A percentile compares a stretch with the other conserved stretches of the same genome.
These are phyloP conservation scores for Syngnathus acus DNA, from an alignment of 2,797 vertebrate genomes.

Conservation along the genomic window DNA sequence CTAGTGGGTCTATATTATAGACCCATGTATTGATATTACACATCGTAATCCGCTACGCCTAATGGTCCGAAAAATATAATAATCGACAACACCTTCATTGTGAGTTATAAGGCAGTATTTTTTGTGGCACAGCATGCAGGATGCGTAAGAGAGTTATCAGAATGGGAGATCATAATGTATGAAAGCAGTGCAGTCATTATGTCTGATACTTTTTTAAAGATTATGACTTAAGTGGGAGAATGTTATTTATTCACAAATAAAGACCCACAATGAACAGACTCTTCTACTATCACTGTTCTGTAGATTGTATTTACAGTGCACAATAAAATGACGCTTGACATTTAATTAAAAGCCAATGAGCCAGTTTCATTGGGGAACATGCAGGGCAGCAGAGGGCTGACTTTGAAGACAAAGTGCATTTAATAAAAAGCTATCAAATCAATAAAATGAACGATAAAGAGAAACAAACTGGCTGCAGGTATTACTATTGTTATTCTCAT, in stretches of 20 bases:
- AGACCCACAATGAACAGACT: background rate
- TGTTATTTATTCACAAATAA: background rate
- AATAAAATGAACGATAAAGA: background rate
- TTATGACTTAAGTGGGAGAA: background rate
- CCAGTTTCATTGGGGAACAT: background rate
- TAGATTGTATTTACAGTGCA: background rate
- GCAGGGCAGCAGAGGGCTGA: background rate
- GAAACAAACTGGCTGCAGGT: background rate
- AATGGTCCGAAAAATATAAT: too few relatives aligned
- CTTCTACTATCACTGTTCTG: background rate
- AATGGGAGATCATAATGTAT: background rate
- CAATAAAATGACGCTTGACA: background rate
- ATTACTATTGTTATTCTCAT: background rate
- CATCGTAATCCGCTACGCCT: too few relatives aligned
- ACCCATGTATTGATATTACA: too few relatives aligned
- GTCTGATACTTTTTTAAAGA: background rate
- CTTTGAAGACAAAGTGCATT: background rate
- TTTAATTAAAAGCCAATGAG: slow-evolving; percentile 6
- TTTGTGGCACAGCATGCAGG: background rate
- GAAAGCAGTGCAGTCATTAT: background rate
- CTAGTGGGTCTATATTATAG: too few relatives aligned
- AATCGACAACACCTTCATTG: slow-evolving; percentile 7
- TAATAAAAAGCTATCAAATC: background rate
- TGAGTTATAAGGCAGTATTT: background rate
- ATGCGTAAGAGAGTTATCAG: background rate